Evolutionary conservation across 2,888 invertebrate species (phyloP), one percentile per base, ranked within the genome.

Genomic region (Dynastes hyllus): DNA sequence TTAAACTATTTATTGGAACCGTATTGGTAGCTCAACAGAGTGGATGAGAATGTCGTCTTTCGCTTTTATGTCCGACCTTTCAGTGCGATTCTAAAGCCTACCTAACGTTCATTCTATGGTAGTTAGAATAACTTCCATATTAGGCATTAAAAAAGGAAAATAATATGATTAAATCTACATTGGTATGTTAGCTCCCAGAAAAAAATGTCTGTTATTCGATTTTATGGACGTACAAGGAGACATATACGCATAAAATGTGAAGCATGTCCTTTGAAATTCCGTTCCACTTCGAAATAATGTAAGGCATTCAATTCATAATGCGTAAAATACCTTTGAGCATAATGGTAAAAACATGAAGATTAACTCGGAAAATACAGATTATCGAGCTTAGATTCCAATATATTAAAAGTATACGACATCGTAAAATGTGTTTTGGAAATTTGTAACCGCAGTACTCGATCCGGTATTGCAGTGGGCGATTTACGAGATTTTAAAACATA

Each of bases 201-300:
- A 69, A 22, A 40, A 69, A 69, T 69, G 22, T 53, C 69, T 51
- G 69, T 51, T 40, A 69, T 69, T 51, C 69, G 40, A 51, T 69
- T 53, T 29, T 29, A 50, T 55, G n/a, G 69, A 69, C 69, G 29
- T 51, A 69, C 51, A 51, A 69, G 69, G 51, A 69, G 69, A 50
- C 69, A 69, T 69, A 6, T 22, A 69, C 69, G 69, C 69, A 69
- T 69, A 69, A 69, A 69, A 69, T 69, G 69, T 29, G 22, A 51
- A 69, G 27, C 50, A 69, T 51, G 69, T 51, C 22, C 50, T 63
- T 29, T 29, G 27, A 29, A 63, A 63, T 63, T 63, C 63, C 63
- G 63, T 63, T 63, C 63, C 13, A 63, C 63, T 63, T 63, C 27
- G 63, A 63, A 63, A 32, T 32, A 29, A 63, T 29, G 32, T 27